These are phyloP conservation scores for Oscheius sp. DNA, from an alignment of 2,888 invertebrate species.

Conservation along the genomic window DNA sequence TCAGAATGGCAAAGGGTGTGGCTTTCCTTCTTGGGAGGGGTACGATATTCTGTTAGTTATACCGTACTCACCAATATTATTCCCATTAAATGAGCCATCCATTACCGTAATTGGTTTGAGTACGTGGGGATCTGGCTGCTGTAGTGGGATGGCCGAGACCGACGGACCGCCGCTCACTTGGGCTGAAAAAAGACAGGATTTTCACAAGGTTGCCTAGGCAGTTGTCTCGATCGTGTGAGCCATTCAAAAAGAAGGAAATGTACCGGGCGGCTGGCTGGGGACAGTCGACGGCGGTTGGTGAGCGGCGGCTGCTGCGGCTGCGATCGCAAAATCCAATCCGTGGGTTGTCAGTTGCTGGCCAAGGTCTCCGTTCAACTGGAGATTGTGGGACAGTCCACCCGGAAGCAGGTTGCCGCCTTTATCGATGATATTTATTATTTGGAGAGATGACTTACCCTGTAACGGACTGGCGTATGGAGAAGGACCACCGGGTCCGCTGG, in stretches of 20 bases:
- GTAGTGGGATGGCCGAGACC: constrained; percentile 15
- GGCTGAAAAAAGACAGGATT: constrained; percentile 4
- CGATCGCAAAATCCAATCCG: constrained; percentile 48
- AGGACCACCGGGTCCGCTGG: constrained; percentile 25
- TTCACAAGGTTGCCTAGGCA: neutral
- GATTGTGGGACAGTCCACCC: constrained; percentile 29
- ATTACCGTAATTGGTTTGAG: constrained; percentile 32
- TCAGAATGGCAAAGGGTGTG: neutral
- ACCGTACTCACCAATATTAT: constrained; percentile 22
- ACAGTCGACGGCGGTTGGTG: constrained; percentile 35
- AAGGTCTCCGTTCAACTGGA: constrained; percentile 38
- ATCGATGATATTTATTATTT: constrained; percentile 5
- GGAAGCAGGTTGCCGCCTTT: constrained; percentile 37
- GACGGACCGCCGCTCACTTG: constrained; percentile 26
- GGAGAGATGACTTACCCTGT: constrained; percentile 22
- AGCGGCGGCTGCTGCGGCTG: constrained; percentile 45
- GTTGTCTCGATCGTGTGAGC: neutral
- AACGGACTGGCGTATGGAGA: constrained; percentile 38
- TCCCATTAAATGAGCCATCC: constrained; percentile 31
- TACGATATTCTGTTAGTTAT: constrained; percentile 23
- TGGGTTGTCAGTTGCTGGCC: constrained; percentile 29
- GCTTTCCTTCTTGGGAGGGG: constrained; percentile 6
- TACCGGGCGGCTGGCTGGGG: constrained; percentile 35
- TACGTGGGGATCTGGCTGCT: constrained; percentile 15
- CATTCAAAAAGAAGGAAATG: neutral